These are phyloP conservation scores for Petrocephalus schoutedeni DNA, from an alignment of 2,797 vertebrate species.

Conservation along the genomic window DNA sequence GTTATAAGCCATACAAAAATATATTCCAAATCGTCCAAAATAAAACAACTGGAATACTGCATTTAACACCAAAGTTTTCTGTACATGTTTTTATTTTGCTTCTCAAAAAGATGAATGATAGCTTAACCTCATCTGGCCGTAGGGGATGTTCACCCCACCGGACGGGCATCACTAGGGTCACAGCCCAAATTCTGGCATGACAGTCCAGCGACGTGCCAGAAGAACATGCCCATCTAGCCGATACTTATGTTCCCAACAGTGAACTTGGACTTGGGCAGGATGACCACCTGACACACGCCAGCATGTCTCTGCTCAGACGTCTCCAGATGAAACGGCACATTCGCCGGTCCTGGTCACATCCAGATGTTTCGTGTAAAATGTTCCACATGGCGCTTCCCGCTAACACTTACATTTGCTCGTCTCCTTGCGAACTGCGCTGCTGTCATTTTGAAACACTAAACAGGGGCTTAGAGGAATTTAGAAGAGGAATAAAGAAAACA, in stretches of 20 bases:
- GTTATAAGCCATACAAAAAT: conserved; percentile 20
- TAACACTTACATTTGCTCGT: neutral
- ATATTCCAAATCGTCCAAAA: neutral
- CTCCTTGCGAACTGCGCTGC: neutral
- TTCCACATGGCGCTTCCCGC: neutral
- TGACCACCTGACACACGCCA: neutral
- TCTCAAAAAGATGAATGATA: neutral
- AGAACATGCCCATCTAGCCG: neutral
- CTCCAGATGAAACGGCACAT: neutral
- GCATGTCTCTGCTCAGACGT: neutral
- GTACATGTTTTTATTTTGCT: neutral
- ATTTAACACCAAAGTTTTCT: neutral
- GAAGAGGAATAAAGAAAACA: neutral
- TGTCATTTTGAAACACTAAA: neutral
- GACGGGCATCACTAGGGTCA: neutral
- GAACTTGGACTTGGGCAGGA: neutral
- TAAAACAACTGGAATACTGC: neutral
- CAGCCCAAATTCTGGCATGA: neutral
- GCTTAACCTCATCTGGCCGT: neutral
- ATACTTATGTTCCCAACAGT: neutral
- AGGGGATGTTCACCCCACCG: neutral
- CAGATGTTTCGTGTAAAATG: neutral
- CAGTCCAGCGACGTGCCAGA: neutral
- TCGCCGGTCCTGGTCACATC: conserved; percentile 1
- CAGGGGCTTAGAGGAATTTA: neutral